A percentile compares a stretch with the other conserved stretches of the same genome.
These are phyloP conservation scores for Neria commutata DNA, from an alignment of 2,888 invertebrate species.

Conservation along the genomic window DNA sequence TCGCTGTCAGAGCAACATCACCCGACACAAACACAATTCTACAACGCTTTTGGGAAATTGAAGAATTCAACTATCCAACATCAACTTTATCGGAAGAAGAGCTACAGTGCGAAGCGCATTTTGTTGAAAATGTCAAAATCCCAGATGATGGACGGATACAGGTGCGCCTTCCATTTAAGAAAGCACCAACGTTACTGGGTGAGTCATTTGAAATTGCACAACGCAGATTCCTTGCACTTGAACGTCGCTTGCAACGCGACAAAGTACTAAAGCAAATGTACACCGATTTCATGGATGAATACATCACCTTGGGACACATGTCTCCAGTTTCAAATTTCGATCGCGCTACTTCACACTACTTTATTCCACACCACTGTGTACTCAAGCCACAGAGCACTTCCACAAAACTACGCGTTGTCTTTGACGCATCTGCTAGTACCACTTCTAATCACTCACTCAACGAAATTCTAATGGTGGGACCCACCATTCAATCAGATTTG, in stretches of 20 bases:
- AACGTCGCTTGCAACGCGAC: background rate
- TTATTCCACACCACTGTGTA: slow-evolving; percentile 23
- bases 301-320: background rate
- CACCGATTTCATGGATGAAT: background rate
- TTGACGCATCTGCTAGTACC: slow-evolving; percentile 20
- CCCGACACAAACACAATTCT: too few species aligned
- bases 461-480: slow-evolving; percentile 26
- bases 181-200: background rate
- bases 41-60: too few species aligned
- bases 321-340: background rate
- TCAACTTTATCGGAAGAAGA: too few species aligned
- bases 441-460: slow-evolving; percentile 25
- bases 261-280: background rate
- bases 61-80: too few species aligned
- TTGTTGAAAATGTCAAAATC: too few species aligned
- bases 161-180: background rate
- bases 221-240: background rate
- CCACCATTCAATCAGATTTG: slow-evolving; percentile 25
- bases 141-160: too few species aligned
- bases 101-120: too few species aligned
- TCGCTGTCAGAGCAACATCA: too few species aligned
- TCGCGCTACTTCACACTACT: slow-evolving; percentile 9
- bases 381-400: slow-evolving; percentile 17
- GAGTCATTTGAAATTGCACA: background rate
- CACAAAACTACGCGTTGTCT: slow-evolving; percentile 21